Evolutionary conservation across 2,888 invertebrate species (phyloP), one percentile per base, ranked within the genome.

Genomic region (Zygogramma bicolorata): DNA sequence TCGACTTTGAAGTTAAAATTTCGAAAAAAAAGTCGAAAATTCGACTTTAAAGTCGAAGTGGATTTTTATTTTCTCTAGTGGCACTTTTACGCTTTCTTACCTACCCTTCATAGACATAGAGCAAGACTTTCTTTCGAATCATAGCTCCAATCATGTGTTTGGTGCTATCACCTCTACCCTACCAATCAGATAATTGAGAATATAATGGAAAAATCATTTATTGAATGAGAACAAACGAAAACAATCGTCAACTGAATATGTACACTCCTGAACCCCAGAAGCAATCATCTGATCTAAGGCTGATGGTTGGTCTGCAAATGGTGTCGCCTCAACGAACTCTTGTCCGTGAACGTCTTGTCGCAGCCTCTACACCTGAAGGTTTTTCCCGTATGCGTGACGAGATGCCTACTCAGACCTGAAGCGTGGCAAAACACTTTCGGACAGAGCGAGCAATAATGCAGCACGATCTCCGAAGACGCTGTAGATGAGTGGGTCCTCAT

Each of bases 251-350:
- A 20, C 20, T 1, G 0, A 46, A 18, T 46, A 46, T 46, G 10
- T 46, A 46, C 46, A 46, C n/a, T 13, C n/a, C 10, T 38, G 3
- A 13, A 38, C 46, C 18, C 18, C 18, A 3, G 18, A 31, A 18
- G 29, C 10, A 13, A 29, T 2, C 13, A 25, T 15, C n/a, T 38
- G 15, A 34, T 20, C 38, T 68, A 68, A 18, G 67, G 61, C 63
- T 86, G 85, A 79, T 87, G 86, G 68, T 81, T 80, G 13, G 85
- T 83, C 71, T 86, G 85, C 49, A 85, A 82, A 46, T 88, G 84
- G 81, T 95, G 94, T 3, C 94, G 87, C 73, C 90, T 87, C 61
- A 94, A 87, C 0, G 94, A 93, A 80, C 93, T 93, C 81, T 91
- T 91, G 88, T 94, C 94, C 13, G 89, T 90, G 84, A 94, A 94